These are phyloP conservation scores for Autographa gamma DNA, from an alignment of 2,888 invertebrate genomes.

Conservation along the genomic window DNA sequence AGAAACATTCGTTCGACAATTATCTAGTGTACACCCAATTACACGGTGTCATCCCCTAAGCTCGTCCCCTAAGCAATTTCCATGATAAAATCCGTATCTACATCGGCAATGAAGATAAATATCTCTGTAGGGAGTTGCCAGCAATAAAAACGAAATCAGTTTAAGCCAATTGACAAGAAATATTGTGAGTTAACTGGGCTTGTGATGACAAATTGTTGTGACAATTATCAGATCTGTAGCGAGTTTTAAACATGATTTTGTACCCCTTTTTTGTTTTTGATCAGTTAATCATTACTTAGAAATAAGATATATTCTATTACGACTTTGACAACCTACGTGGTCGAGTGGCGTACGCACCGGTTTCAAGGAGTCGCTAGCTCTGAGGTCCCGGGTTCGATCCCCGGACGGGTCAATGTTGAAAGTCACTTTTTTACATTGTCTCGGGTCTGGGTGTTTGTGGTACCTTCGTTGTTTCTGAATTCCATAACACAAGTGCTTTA, in stretches of 20 bases:
- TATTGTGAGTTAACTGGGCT: constrained; percentile 70
- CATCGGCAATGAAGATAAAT: constrained; percentile 85
- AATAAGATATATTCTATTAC: not conserved
- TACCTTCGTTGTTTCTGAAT: too few species aligned
- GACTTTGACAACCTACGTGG: too few species aligned
- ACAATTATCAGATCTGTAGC: constrained; percentile 9
- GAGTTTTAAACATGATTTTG: not conserved
- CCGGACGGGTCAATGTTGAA: too few species aligned
- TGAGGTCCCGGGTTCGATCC: too few species aligned
- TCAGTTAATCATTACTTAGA: not conserved
- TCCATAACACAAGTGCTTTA: too few species aligned
- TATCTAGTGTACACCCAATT: constrained; percentile 84
- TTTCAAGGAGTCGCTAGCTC: too few species aligned
- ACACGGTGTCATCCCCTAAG: constrained; percentile 77
- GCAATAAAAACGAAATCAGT: constrained; percentile 87
- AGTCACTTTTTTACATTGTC: too few species aligned
- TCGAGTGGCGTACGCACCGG: too few species aligned
- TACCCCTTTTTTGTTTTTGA: not conserved
- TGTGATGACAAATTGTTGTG: constrained; percentile 18
- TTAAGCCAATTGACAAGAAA: constrained; percentile 86
- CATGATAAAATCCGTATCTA: constrained; percentile 85
- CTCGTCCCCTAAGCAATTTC: constrained; percentile 77
- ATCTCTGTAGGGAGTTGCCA: constrained; percentile 78
- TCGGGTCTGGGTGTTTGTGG: too few species aligned
- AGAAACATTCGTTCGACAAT: constrained; percentile 80